Evolutionary conservation across 2,113 vertebrate genomes (phyloP).

Genomic region (Atlantisia rogersi): DNA sequence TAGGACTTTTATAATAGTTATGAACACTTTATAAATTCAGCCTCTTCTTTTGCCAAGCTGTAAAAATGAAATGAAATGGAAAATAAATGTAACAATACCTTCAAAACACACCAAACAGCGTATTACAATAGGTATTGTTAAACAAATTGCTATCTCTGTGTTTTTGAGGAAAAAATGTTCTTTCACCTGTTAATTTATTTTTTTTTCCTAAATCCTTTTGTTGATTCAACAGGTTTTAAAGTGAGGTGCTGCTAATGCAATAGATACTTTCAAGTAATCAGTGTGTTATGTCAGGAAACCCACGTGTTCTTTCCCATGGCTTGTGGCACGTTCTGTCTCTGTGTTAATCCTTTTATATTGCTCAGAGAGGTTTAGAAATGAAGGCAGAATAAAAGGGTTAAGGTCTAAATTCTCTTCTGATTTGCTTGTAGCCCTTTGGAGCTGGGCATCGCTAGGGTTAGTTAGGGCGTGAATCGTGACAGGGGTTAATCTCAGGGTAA

Average conservation of each 20-base stretch:
- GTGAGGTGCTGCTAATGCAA: background rate
- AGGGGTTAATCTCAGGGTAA: background rate
- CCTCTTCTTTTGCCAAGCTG: constrained; percentile 49
- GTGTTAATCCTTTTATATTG: background rate
- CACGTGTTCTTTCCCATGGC: background rate
- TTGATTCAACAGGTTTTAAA: constrained; percentile 65
- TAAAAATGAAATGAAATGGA: constrained; percentile 55
- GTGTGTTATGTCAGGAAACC: background rate
- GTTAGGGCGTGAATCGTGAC: background rate
- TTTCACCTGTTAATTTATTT: constrained; percentile 15
- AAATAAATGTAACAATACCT: constrained; percentile 32
- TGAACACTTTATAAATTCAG: constrained; percentile 60
- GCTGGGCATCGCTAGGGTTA: background rate
- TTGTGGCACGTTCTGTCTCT: background rate
- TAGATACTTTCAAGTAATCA: background rate
- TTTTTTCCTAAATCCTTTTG: constrained; percentile 3
- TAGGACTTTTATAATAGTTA: constrained; percentile 64
- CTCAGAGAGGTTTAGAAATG: background rate
- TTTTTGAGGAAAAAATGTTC: constrained; percentile 34
- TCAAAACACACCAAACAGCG: background rate
- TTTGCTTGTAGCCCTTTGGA: background rate
- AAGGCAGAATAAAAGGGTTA: background rate
- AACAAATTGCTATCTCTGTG: constrained; percentile 46
- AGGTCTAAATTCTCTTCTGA: background rate
- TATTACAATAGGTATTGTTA: constrained; percentile 33